These are phyloP conservation scores for Decapterus maruadsi DNA, from an alignment of 2,797 vertebrate species.

Conservation along the genomic window DNA sequence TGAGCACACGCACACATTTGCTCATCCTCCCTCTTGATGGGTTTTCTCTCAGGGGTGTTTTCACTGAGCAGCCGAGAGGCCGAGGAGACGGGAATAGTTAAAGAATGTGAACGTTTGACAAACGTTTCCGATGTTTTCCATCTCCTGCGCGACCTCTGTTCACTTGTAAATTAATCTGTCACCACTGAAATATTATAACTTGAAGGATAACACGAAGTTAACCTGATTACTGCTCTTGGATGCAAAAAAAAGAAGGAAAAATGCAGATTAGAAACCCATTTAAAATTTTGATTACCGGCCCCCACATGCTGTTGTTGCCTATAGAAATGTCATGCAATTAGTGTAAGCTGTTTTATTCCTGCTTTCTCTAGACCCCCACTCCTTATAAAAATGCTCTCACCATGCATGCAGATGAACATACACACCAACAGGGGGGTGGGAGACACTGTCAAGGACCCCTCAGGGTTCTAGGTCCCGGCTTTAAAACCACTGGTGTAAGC, in stretches of 20 bases:
- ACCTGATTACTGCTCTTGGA: conserved; percentile 26
- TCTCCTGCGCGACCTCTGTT: conserved; percentile 24
- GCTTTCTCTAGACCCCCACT: conserved; percentile 25
- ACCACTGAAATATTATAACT: neutral
- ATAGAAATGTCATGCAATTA: neutral
- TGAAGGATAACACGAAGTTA: conserved; percentile 13
- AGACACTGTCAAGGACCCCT: conserved; percentile 34
- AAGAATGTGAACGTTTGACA: conserved; percentile 40
- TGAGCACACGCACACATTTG: conserved; percentile 27
- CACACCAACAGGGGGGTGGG: conserved; percentile 20
- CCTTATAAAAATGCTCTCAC: conserved; percentile 7
- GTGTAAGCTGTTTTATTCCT: neutral
- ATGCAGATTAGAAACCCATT: conserved; percentile 24
- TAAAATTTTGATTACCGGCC: conserved; percentile 22
- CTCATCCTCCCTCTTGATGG: conserved; percentile 32
- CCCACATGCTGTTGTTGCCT: conserved; percentile 19
- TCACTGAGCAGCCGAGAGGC: conserved; percentile 43
- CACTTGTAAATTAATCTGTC: conserved; percentile 25
- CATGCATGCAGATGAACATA: conserved; percentile 11
- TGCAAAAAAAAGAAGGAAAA: conserved; percentile 10
- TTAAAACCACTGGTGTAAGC: conserved; percentile 65
- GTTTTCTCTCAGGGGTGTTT: conserved; percentile 49
- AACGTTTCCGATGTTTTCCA: conserved; percentile 41
- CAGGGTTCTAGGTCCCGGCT: conserved; percentile 34
- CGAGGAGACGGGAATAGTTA: conserved; percentile 55